A percentile compares a stretch with the other conserved stretches of the same genome.
Evolutionary conservation across 2,888 invertebrate species (phyloP).

Genomic region (Sicus ferrugineus): DNA sequence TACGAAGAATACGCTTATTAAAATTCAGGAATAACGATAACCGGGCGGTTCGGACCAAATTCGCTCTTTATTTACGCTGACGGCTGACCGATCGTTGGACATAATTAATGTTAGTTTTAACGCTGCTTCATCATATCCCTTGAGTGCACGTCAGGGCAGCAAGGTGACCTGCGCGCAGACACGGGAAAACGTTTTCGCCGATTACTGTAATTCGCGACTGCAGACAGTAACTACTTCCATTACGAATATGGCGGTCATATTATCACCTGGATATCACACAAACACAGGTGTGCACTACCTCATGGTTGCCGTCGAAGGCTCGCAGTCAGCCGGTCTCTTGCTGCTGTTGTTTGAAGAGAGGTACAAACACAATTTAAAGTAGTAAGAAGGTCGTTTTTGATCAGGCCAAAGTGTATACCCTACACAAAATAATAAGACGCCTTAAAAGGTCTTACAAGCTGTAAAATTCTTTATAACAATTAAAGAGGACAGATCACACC

Average conservation of each 20-base stretch:
- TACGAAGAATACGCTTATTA: conserved; percentile 26
- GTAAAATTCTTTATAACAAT: too few relatives aligned
- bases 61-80: conserved; percentile 42
- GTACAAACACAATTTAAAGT: too few relatives aligned
- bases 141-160: conserved; percentile 35
- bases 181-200: conserved; percentile 62
- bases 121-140: conserved; percentile 63
- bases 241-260: conserved; percentile 64
- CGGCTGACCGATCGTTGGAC: conserved; percentile 40
- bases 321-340: too few relatives aligned
- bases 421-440: too few relatives aligned
- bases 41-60: conserved; percentile 23
- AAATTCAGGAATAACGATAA: conserved; percentile 25
- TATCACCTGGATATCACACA: conserved; percentile 63
- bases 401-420: too few relatives aligned
- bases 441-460: too few relatives aligned
- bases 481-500: too few relatives aligned
- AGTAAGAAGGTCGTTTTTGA: too few relatives aligned
- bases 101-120: conserved; percentile 65
- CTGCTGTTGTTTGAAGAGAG: too few relatives aligned
- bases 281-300: conserved; percentile 39
- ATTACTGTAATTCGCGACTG: conserved; percentile 62
- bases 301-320: conserved; percentile 7
- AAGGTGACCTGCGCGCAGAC: conserved; percentile 58
- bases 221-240: conserved; percentile 64